phyloP scores from a whole-genome alignment of 1,140 invertebrate genomes.

The Plodia interpunctella region DNA sequence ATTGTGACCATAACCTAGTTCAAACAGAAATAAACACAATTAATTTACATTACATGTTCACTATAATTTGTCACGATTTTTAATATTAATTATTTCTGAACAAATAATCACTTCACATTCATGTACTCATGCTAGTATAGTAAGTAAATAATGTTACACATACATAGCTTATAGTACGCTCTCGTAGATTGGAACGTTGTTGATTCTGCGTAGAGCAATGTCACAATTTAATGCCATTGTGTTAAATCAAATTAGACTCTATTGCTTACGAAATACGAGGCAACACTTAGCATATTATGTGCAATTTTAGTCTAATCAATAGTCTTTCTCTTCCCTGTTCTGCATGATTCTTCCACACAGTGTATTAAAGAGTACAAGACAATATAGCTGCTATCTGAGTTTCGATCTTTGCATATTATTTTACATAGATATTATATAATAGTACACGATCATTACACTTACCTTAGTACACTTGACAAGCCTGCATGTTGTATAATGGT shows the following conservation, averaged over 20 bases:
- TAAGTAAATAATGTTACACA: slow-evolving; percentile 31
- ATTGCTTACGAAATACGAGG: neutral
- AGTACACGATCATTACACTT: too few species aligned
- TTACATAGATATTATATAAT: too few species aligned
- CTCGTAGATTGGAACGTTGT: slow-evolving; percentile 54
- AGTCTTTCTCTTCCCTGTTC: too few species aligned
- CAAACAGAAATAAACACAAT: neutral
- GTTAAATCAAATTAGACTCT: neutral
- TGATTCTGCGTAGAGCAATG: slow-evolving; percentile 35
- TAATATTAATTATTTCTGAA: neutral
- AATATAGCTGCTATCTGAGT: too few species aligned
- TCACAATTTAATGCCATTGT: slow-evolving; percentile 4
- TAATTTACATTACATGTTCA: neutral
- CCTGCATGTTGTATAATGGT: too few species aligned
- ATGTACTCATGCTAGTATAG: slow-evolving; percentile 10
- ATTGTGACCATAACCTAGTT: slow-evolving; percentile 6
- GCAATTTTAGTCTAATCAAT: neutral
- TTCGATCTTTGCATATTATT: too few species aligned
- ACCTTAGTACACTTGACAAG: too few species aligned
- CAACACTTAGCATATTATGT: neutral
- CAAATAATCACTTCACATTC: neutral
- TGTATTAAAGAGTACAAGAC: too few species aligned
- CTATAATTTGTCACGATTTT: neutral
- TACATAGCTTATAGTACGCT: slow-evolving; percentile 16
- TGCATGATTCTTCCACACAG: too few species aligned